A percentile compares a stretch with the other conserved stretches of the same genome.
Evolutionary conservation across 2,797 vertebrate species (phyloP).

Genomic region (Jordanella pulchra): DNA sequence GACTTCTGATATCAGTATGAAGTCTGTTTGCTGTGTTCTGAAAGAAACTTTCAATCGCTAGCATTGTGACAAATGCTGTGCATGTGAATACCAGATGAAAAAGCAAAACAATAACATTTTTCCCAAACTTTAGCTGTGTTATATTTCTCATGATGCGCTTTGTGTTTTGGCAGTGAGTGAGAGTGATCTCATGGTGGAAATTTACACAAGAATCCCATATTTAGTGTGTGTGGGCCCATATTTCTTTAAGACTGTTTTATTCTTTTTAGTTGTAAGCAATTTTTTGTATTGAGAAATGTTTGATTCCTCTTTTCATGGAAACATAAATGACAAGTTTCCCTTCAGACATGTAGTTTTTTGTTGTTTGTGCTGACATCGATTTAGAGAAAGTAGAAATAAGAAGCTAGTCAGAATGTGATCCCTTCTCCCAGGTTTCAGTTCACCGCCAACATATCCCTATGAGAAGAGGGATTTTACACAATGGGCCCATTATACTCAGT

Average conservation of each 20-base stretch:
- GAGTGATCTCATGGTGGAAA: conserved; percentile 8
- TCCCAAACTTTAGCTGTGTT: neutral
- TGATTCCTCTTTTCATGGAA: neutral
- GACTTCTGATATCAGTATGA: conserved; percentile 23
- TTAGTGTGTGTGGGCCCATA: conserved; percentile 1
- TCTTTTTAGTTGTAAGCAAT: neutral
- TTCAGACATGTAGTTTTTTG: neutral
- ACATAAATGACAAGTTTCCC: conserved; percentile 9
- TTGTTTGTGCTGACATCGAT: conserved; percentile 16
- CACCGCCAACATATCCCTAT: conserved; percentile 28
- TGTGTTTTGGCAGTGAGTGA: conserved; percentile 22
- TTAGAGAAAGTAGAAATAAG: conserved; percentile 40
- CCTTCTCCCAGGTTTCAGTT: conserved; percentile 32
- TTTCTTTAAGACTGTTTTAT: conserved; percentile 14
- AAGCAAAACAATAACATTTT: neutral
- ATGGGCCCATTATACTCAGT: conserved; percentile 53
- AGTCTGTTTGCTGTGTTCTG: neutral
- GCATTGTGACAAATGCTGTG: conserved; percentile 4
- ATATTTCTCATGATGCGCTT: conserved; percentile 32
- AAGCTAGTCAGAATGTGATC: conserved; percentile 38
- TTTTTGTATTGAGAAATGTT: conserved; percentile 4
- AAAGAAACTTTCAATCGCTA: neutral
- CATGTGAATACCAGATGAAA: conserved; percentile 7
- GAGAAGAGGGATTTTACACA: conserved; percentile 48
- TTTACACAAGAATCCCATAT: conserved; percentile 24